Base-by-base conservation (phyloP, 2,797 vertebrate species). In the Lindbergichthys nudifrons region DNA sequence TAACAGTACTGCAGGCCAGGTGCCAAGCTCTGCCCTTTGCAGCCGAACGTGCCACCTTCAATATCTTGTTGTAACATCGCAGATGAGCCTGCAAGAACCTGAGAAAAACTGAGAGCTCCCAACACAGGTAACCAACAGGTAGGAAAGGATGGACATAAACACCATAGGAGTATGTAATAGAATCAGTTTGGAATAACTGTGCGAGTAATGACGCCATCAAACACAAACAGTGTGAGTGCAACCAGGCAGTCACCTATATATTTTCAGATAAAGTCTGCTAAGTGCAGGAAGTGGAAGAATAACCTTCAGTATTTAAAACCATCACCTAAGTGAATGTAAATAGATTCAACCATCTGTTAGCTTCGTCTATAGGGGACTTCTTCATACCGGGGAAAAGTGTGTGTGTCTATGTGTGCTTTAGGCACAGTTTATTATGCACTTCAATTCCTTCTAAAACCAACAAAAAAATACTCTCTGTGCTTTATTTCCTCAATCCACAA, bases 261-360 rank as follows among this genome's bases (percentile, higher is more conserved):
- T 50, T 75, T 64, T 19, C 54, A 54, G 66, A 70, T 21, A 62
- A 65, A 71, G 51, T 60, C 43, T 41, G 66, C 42, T 30, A 46
- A 72, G 61, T 63, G 76, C 63, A 71, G 63, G 47, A 43, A 79
- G 75, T 11, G 65, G 45, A 14, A 14, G 66, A 61, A 82, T 75
- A 76, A 82, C 78, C 76, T 80, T 73, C 60, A 60, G 69, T 71
- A 53, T 60, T 70, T 47, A 72, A 84, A 83, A 30, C 36, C 64
- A 71, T 77, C 54, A 79, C 64, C 65, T 73, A 47, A 81, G 80
- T 79, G 78, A 84, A 75, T 80, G 80, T 77, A 77, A 78, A 89
- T 86, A 81, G 65, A 81, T 84, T 82, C 71, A 32, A 62, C 82
- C 82, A 90, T 88, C 84, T 88, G 85, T 73, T 80, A 19, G 66